Conservation (phyloP, 2,113 vertebrate genomes). For the Chaetorhynchus papuensis region DNA sequence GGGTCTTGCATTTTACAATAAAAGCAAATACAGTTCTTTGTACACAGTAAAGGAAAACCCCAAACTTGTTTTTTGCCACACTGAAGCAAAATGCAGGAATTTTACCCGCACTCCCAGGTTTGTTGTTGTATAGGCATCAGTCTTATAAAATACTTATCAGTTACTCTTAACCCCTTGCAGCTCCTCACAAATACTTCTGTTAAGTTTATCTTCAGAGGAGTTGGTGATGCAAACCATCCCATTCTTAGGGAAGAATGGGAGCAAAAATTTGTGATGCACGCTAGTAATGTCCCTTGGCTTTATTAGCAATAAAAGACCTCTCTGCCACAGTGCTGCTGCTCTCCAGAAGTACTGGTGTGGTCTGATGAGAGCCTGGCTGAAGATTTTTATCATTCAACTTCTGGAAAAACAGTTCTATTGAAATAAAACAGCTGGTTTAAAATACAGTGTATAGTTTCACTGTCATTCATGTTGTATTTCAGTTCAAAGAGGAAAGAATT, state of each 20-base stretch:
- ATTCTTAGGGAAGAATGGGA: background rate
- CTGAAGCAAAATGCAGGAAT: background rate
- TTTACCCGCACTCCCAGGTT: accelerated
- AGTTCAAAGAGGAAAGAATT: background rate
- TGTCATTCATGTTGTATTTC: background rate
- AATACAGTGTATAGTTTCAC: background rate
- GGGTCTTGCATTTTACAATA: background rate
- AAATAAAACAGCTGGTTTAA: background rate
- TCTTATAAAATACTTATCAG: background rate
- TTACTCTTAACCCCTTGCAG: background rate
- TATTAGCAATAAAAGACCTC: background rate
- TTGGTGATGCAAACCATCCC: background rate
- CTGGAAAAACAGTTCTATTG: background rate
- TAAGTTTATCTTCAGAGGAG: background rate
- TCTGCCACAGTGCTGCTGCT: background rate
- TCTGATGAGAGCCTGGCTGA: background rate
- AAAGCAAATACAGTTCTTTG: background rate
- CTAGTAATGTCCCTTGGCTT: background rate
- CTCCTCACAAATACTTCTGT: background rate
- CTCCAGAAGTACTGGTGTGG: background rate
- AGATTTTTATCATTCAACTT: background rate
- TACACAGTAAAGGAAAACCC: background rate
- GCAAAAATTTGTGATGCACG: background rate
- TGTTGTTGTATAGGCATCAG: background rate
- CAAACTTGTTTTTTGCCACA: background rate